Conservation (phyloP, 2,797 vertebrate species). For the Mus minutoides region DNA sequence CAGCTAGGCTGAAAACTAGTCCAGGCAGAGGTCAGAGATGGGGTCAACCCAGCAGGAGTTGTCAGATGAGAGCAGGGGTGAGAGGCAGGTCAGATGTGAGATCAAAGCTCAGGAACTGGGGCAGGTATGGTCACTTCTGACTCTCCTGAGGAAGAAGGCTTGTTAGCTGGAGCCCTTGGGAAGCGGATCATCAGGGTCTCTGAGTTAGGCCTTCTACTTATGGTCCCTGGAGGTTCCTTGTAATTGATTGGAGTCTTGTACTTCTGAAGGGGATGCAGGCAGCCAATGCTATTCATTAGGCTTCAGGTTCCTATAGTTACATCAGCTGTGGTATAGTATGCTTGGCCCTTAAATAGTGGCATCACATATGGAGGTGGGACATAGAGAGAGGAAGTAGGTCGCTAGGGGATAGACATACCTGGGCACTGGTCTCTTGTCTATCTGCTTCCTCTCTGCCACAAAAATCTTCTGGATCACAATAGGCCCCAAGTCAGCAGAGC, state of each 20-base stretch:
- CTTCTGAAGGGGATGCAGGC: slow-evolving; percentile 13
- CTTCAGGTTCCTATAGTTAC: slow-evolving; percentile 40
- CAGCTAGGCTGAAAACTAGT: slow-evolving; percentile 71
- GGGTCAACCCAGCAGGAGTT: slow-evolving; percentile 79
- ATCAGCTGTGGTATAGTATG: neutral
- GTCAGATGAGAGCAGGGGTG: slow-evolving; percentile 80
- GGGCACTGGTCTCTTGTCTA: neutral
- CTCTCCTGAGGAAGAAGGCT: neutral
- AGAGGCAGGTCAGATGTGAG: slow-evolving; percentile 78
- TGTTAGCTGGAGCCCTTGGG: neutral
- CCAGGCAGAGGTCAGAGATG: slow-evolving; percentile 73
- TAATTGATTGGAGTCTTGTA: slow-evolving; percentile 11
- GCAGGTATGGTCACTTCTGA: slow-evolving; percentile 69
- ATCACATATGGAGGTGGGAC: neutral
- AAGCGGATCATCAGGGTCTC: neutral
- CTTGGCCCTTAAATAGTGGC: neutral
- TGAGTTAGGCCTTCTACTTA: neutral
- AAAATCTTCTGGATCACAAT: neutral
- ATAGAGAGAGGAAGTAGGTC: neutral
- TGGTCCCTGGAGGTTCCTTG: slow-evolving; percentile 28
- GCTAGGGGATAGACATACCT: neutral
- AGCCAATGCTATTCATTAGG: slow-evolving; percentile 14
- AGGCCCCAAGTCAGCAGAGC: neutral
- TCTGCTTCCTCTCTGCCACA: neutral
- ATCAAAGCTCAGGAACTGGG: slow-evolving; percentile 80